These are phyloP conservation scores for Lochmaea capreae DNA, from an alignment of 2,888 invertebrate genomes.

Conservation along the genomic window DNA sequence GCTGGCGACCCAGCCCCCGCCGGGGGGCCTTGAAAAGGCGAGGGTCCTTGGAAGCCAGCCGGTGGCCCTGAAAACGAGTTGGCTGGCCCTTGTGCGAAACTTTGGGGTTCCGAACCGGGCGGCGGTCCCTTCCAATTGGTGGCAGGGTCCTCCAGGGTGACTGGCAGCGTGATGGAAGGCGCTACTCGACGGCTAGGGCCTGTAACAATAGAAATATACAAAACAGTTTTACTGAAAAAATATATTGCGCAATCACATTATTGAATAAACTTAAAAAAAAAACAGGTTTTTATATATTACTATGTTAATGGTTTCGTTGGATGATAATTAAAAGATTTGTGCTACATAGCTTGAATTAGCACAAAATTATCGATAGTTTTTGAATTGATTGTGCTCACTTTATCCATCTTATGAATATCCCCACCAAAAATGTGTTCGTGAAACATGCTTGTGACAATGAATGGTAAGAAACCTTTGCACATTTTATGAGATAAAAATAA, in stretches of 20 bases:
- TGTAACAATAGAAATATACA: slow-evolving; percentile 61
- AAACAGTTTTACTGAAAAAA: slow-evolving; percentile 10
- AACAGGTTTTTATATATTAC: too few relatives aligned
- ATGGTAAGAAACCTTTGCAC: too few relatives aligned
- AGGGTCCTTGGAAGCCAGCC: slow-evolving; percentile 66
- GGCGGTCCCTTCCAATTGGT: slow-evolving; percentile 85
- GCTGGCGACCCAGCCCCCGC: slow-evolving; percentile 82
- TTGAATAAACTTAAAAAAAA: not conserved
- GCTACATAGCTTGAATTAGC: too few relatives aligned
- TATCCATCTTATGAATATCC: too few relatives aligned
- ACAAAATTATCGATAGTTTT: too few relatives aligned
- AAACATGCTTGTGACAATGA: too few relatives aligned
- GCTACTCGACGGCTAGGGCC: slow-evolving; percentile 87
- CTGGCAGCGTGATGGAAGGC: slow-evolving; percentile 75
- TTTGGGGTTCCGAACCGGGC: slow-evolving; percentile 74
- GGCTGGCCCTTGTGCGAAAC: slow-evolving; percentile 73
- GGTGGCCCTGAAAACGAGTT: slow-evolving; percentile 70
- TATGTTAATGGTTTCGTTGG: too few relatives aligned
- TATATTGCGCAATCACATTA: not conserved
- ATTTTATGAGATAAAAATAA: too few relatives aligned
- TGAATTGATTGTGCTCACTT: too few relatives aligned
- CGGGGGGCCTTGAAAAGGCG: slow-evolving; percentile 76
- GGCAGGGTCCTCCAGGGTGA: slow-evolving; percentile 81
- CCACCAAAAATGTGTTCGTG: too few relatives aligned
- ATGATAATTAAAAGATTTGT: too few relatives aligned